These are phyloP conservation scores for Entomyzon cyanotis DNA, from an alignment of 2,113 vertebrate species.

Conservation along the genomic window DNA sequence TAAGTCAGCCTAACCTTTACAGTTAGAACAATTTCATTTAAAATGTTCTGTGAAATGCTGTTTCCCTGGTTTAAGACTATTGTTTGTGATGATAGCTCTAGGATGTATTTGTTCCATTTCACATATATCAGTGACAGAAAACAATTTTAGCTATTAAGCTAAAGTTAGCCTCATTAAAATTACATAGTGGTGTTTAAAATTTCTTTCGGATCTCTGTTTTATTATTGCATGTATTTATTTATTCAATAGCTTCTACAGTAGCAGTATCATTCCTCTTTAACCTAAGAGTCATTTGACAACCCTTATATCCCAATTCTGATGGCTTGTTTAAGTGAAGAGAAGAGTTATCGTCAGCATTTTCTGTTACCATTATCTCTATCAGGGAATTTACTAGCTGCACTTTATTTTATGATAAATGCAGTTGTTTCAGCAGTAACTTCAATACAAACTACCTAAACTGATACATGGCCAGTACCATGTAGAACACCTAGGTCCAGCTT, in stretches of 20 bases:
- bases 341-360: background rate
- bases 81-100: background rate
- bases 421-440: background rate
- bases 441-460: background rate
- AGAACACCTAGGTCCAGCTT: background rate
- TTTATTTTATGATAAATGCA: background rate
- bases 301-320: background rate
- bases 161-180: background rate
- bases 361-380: background rate
- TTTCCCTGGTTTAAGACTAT: background rate
- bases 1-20: background rate
- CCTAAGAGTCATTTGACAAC: background rate
- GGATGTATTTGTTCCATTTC: background rate
- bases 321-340: background rate
- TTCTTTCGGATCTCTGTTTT: background rate
- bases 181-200: background rate
- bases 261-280: background rate
- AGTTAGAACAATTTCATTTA: background rate
- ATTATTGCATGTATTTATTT: background rate
- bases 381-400: background rate
- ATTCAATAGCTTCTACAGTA: background rate
- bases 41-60: background rate
- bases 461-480: background rate
- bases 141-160: background rate
- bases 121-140: background rate